A percentile compares a stretch with the other conserved stretches of the same genome.
Conservation (phyloP, 2,888 invertebrate genomes). For the Ichneumoninae sp. region DNA sequence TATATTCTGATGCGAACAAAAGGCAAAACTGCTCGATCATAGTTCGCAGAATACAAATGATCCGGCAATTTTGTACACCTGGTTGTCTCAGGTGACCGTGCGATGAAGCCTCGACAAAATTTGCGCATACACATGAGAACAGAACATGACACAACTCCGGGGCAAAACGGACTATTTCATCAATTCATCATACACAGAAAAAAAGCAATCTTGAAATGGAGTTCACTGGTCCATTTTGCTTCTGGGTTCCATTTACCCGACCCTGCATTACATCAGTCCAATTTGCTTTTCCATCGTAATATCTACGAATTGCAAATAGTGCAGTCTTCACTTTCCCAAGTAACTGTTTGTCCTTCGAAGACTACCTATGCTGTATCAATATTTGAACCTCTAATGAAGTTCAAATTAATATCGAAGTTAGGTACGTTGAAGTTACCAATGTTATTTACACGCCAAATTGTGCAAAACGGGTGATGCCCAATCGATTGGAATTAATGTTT, state of each 20-base stretch:
- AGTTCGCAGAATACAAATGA: constrained; percentile 23
- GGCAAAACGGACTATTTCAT: neutral
- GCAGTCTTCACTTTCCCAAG: neutral
- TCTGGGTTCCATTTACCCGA: neutral
- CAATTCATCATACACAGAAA: neutral
- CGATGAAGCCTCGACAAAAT: neutral
- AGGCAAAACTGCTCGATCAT: constrained; percentile 27
- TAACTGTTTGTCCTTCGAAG: neutral
- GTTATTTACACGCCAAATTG: neutral
- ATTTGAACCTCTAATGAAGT: neutral
- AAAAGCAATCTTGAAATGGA: neutral
- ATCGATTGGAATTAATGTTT: neutral
- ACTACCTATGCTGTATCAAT: neutral
- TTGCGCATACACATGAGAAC: neutral
- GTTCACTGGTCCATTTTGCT: neutral
- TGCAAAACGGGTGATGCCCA: neutral
- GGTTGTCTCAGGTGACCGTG: constrained; percentile 6
- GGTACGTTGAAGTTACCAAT: neutral
- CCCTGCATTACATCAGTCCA: neutral
- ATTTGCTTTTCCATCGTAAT: neutral
- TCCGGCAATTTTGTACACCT: constrained; percentile 20
- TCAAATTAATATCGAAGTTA: neutral
- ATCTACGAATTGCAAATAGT: neutral
- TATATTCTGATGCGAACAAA: constrained; percentile 10
- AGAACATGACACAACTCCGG: neutral